These are phyloP conservation scores for Lepeophtheirus salmonis DNA, from an alignment of 1,140 invertebrate species.

Conservation along the genomic window DNA sequence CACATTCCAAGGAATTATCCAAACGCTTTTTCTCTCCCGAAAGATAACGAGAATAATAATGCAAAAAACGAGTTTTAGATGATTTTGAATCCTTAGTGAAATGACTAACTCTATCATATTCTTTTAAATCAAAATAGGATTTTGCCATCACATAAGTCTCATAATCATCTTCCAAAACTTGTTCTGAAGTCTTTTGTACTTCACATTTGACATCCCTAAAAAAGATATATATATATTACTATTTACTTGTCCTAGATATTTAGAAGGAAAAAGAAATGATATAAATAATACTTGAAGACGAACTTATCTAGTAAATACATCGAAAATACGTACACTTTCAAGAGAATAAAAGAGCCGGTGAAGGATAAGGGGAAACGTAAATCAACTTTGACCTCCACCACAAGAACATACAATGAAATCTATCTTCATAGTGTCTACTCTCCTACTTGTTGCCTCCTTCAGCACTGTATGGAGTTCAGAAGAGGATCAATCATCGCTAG, in stretches of 20 bases:
- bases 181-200: not conserved
- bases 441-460: too few relatives aligned
- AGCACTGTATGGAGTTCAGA: not conserved
- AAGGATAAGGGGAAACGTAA: too few relatives aligned
- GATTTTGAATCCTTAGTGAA: constrained; percentile 49
- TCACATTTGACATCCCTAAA: constrained; percentile 6
- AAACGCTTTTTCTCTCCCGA: constrained; percentile 59
- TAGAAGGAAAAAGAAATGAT: not conserved
- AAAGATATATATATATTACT: not conserved
- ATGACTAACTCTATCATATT: constrained; percentile 62
- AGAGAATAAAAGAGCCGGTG: too few relatives aligned
- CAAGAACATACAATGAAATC: not conserved
- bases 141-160: constrained; percentile 60
- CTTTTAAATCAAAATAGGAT: constrained; percentile 73
- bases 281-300: not conserved
- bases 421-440: too few relatives aligned
- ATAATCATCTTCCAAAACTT: constrained; percentile 35
- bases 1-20: not conserved
- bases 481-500: not conserved
- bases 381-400: not conserved
- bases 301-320: too few relatives aligned
- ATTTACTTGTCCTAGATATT: too few relatives aligned
- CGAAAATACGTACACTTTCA: too few relatives aligned
- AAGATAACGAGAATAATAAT: constrained; percentile 66
- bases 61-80: constrained; percentile 50